These are phyloP conservation scores for Polypterus senegalus DNA, from an alignment of 2,113 vertebrate species.

Conservation along the genomic window DNA sequence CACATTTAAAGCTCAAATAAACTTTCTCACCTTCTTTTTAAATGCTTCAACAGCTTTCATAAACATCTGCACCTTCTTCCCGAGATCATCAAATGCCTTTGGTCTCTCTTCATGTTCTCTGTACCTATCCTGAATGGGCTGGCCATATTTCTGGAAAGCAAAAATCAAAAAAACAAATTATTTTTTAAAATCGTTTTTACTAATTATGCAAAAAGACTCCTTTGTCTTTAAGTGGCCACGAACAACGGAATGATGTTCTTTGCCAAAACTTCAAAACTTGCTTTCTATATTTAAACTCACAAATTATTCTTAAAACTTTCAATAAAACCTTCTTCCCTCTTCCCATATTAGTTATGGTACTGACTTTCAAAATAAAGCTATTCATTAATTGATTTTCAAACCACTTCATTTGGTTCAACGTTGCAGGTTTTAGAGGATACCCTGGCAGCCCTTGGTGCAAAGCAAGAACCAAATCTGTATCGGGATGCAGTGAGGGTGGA, in stretches of 20 bases:
- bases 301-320: background rate
- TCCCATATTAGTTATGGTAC: background rate
- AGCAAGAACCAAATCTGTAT: no score
- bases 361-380: no score
- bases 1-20: background rate
- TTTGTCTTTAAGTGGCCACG: no score
- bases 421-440: no score
- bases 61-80: conserved; percentile 79
- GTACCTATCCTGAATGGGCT: conserved; percentile 75
- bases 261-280: no score
- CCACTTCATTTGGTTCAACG: no score
- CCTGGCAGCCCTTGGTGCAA: no score
- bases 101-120: conserved; percentile 82
- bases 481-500: no score
- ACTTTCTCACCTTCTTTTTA: conserved; percentile 68
- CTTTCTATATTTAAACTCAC: no score
- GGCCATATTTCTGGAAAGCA: conserved; percentile 65
- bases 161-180: background rate
- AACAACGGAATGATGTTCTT: no score
- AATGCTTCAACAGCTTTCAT: conserved; percentile 81
- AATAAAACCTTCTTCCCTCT: background rate
- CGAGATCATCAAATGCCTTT: conserved; percentile 78
- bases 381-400: no score
- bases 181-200: background rate
- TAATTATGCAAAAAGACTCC: background rate